A percentile compares a stretch with the other conserved stretches of the same genome.
phyloP scores from a whole-genome alignment of 1,140 invertebrate genomes.

The Trissolcus basalis region DNA sequence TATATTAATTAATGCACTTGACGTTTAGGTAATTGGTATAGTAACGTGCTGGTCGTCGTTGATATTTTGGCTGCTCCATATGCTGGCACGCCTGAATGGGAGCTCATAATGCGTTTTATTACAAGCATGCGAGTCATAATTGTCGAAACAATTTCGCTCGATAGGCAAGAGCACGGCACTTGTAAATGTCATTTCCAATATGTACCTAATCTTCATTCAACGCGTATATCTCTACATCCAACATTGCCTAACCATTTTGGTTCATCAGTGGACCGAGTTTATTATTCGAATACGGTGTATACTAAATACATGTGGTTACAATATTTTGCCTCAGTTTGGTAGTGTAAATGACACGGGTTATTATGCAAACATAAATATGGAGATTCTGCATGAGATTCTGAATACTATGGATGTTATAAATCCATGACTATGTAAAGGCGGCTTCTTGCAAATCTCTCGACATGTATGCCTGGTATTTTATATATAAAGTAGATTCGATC shows the following conservation, averaged over 20 bases:
- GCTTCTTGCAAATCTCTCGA: too few relatives aligned
- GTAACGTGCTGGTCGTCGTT: too few relatives aligned
- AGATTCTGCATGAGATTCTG: conserved; percentile 28
- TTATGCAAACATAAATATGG: conserved; percentile 31
- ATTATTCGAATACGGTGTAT: conserved; percentile 5
- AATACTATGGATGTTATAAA: conserved; percentile 22
- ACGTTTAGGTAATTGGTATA: not conserved
- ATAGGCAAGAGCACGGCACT: conserved; percentile 2
- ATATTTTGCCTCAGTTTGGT: conserved; percentile 18
- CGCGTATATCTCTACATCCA: conserved; percentile 8
- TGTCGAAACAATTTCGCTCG: conserved; percentile 9
- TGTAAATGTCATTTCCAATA: conserved; percentile 25
- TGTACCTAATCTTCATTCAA: conserved; percentile 26
- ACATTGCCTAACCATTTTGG: conserved; percentile 10
- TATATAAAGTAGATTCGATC: not conserved
- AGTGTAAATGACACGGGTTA: conserved; percentile 32
- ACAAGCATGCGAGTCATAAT: conserved; percentile 12
- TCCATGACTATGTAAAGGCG: not conserved
- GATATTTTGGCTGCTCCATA: too few relatives aligned
- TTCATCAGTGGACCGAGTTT: conserved; percentile 6
- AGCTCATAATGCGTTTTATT: conserved; percentile 7
- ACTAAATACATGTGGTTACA: conserved; percentile 12
- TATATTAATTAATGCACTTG: not conserved
- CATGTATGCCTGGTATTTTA: too few relatives aligned
- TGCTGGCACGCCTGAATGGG: not conserved